Base-by-base conservation (phyloP, 2,888 invertebrate genomes). In the Thalpophila matura region DNA sequence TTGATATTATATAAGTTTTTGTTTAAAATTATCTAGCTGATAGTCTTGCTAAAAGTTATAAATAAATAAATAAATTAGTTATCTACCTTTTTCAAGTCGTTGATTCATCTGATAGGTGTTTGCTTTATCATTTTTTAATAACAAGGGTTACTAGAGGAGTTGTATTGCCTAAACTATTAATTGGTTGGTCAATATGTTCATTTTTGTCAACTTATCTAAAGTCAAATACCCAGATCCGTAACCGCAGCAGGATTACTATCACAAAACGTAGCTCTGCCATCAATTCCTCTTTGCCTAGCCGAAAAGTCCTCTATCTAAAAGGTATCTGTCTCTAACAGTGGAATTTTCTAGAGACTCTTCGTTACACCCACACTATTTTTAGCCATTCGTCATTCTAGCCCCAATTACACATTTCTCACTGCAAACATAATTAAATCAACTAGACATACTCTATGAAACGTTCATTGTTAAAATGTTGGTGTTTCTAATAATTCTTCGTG, bases 401-500 rank as follows among this genome's bases (percentile, higher is more conserved):
- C 50, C 43, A 58, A 67, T 67, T 54, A 59, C 35, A 58, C n/a
- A 37, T 31, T 66, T 74, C 43, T 10, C 68, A 74, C 54, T 40
- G 37, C 35, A 59, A 70, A 74, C 43, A 64, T 60, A 68, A 55
- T 77, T 74, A 37, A 69, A 74, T 77, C 58, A 77, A 55, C 74
- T 29, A 64, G 43, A 50, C 38, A 57, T 6, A 43, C 57, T 53
- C 37, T 54, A 56, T 42, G 60, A 46, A 67, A 38, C 43, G 40
- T 59, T 60, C 71, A 76, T 76, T 78, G 75, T 76, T 76, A 61
- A 57, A 66, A 46, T 31, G 40, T 55, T 62, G 54, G 63, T 78
- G 43, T 38, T 40, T 42, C 71, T 59, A 63, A 71, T 79, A 59
- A 78, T 51, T 46, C 43, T 69, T 69, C 51, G 61, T 74, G 56